Percentiles rank a stretch among this genome's conserved stretches.
phyloP scores from a whole-genome alignment of 2,113 vertebrate species.

The Trematocara zebra region DNA sequence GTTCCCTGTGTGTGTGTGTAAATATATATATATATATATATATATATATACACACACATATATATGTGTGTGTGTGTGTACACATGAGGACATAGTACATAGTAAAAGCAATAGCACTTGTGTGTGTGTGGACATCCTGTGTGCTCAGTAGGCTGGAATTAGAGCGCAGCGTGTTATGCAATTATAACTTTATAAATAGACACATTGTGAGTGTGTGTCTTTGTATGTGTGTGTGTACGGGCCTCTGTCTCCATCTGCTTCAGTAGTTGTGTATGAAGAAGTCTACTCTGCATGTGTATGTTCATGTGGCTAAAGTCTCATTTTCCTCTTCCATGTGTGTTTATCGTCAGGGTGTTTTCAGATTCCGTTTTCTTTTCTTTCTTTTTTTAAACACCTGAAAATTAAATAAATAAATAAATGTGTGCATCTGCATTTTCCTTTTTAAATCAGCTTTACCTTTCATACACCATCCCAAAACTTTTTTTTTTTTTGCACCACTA shows the following conservation, averaged over 20 bases:
- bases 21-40: background rate
- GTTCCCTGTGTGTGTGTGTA: background rate
- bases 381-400: background rate
- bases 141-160: conserved; percentile 57
- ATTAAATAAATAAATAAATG: background rate
- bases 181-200: conserved; percentile 67
- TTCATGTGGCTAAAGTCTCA: background rate
- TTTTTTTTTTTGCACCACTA: background rate
- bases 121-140: conserved; percentile 42
- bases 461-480: background rate
- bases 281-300: background rate
- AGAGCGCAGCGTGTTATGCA: conserved; percentile 62
- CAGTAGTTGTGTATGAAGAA: background rate
- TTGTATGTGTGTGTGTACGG: conserved; percentile 1
- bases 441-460: background rate
- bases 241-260: conserved; percentile 26
- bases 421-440: background rate
- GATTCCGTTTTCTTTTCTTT: background rate
- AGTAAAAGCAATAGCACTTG: background rate
- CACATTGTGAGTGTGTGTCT: conserved; percentile 24
- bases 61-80: background rate
- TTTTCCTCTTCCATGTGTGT: background rate
- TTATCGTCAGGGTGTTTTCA: background rate
- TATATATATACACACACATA: fast-evolving
- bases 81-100: background rate